A percentile compares a stretch with the other conserved stretches of the same genome.
These are phyloP conservation scores for human (Homo sapiens) DNA, from an alignment of 2,113 vertebrate genomes.

Conservation along the genomic window GRCh38 chr1:184801001-184801500, in stretches of 20 bases:
- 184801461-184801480: neutral
- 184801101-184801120: rapidly evolving
- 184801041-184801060: neutral
- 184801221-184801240: neutral
- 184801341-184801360: neutral
- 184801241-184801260: too few relatives aligned
- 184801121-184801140: neutral
- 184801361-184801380: neutral
- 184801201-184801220: neutral
- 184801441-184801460: neutral
- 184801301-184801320: neutral
- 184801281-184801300: neutral
- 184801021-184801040: neutral
- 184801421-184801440: neutral
- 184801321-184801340: neutral
- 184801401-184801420: neutral
- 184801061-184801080: neutral
- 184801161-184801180: neutral
- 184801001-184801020: neutral
- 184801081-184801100: neutral
- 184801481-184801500: neutral
- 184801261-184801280: neutral
- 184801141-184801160: neutral
- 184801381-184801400: neutral
- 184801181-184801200: neutral